These are phyloP conservation scores for Cyrtonyx montezumae DNA, from an alignment of 2,113 vertebrate species.

Conservation along the genomic window DNA sequence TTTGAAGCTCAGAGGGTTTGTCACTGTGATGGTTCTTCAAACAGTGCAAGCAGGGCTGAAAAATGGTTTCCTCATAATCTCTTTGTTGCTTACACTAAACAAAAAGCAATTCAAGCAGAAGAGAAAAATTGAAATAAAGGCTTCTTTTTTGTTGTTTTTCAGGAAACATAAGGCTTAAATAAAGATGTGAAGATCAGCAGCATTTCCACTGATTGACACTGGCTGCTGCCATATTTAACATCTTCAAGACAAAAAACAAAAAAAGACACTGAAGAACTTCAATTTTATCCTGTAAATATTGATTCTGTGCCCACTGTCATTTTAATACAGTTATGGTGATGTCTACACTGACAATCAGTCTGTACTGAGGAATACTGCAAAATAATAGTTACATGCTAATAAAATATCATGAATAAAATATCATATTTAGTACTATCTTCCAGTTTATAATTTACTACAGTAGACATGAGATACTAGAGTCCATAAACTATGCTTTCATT, in stretches of 20 bases:
- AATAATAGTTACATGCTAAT: not conserved
- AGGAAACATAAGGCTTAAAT: not conserved
- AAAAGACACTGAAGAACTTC: not conserved
- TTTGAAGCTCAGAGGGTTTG: not conserved
- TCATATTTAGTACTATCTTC: not conserved
- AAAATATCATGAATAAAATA: too few species aligned
- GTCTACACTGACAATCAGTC: not conserved
- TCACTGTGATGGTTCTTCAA: not conserved
- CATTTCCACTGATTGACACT: not conserved
- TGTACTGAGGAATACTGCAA: not conserved
- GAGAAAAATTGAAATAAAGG: not conserved
- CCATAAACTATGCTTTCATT: not conserved
- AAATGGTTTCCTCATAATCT: not conserved
- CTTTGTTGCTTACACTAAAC: not conserved
- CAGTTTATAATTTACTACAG: not conserved
- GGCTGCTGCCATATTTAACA: not conserved
- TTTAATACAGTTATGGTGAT: not conserved
- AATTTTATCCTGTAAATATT: not conserved
- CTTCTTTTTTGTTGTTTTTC: rapidly evolving
- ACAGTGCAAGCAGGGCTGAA: not conserved
- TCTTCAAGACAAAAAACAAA: not conserved
- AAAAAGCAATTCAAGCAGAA: not conserved
- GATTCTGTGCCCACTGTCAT: not conserved
- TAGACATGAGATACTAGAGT: not conserved
- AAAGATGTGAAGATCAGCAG: not conserved